These are phyloP conservation scores for Buceros bicornis DNA, from an alignment of 2,797 vertebrate species.

Conservation along the genomic window DNA sequence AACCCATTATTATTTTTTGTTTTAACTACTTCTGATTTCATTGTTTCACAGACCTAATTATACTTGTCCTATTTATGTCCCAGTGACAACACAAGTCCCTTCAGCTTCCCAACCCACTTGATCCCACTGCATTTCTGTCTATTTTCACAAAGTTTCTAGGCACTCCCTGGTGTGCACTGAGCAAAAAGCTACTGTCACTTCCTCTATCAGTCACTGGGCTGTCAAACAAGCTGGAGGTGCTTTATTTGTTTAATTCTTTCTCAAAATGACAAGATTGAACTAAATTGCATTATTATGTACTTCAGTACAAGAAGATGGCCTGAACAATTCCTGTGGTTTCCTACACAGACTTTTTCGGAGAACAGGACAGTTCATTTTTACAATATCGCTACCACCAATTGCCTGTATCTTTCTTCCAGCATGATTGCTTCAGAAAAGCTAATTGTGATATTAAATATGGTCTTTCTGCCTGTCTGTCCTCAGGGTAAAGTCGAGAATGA, in stretches of 20 bases:
- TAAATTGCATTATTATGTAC: neutral
- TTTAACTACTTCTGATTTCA: neutral
- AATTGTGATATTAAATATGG: conserved; percentile 13
- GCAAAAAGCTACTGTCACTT: neutral
- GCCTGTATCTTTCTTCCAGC: neutral
- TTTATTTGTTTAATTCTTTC: conserved; percentile 8
- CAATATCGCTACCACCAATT: neutral
- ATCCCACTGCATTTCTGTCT: neutral
- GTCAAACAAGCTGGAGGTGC: neutral
- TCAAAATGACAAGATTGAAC: conserved; percentile 10
- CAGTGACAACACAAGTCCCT: neutral
- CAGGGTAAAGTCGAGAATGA: conserved; percentile 6
- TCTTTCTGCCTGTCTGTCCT: conserved; percentile 38
- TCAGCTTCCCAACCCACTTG: neutral
- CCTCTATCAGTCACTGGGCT: conserved; percentile 8
- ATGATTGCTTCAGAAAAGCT: conserved; percentile 1
- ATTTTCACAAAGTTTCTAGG: neutral
- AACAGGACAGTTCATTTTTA: neutral
- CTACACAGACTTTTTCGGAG: neutral
- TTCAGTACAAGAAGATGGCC: neutral
- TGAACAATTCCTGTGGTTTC: neutral
- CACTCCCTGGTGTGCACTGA: neutral
- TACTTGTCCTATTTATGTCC: neutral
- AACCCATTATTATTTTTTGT: neutral
- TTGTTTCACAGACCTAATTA: neutral